phyloP scores from a whole-genome alignment of 2,888 invertebrate species.

The Himalopsyche tibetana region DNA sequence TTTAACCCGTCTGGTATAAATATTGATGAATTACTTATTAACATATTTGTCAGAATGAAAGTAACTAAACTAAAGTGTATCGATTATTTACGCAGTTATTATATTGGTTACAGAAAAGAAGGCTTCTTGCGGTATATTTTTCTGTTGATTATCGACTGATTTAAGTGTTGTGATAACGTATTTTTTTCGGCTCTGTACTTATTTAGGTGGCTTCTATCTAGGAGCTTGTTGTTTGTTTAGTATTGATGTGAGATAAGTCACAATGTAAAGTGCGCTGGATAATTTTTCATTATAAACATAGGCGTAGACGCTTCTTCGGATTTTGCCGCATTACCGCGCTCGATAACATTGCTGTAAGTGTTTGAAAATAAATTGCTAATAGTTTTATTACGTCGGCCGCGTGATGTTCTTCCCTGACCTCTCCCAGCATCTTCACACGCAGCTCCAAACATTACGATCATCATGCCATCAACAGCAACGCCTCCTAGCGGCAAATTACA shows the following conservation, averaged over 20 bases:
- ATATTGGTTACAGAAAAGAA: too few species aligned
- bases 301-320: neutral
- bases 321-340: neutral
- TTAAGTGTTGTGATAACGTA: too few species aligned
- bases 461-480: constrained; percentile 69
- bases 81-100: too few species aligned
- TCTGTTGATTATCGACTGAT: too few species aligned
- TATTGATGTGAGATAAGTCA: neutral
- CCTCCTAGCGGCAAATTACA: constrained; percentile 78
- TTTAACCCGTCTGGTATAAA: too few species aligned
- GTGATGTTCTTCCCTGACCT: constrained; percentile 35
- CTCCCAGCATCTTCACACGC: constrained; percentile 49
- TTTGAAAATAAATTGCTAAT: constrained; percentile 26
- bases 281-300: neutral
- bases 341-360: neutral
- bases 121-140: too few species aligned
- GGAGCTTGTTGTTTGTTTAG: neutral
- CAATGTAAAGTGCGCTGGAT: neutral
- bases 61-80: too few species aligned
- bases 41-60: too few species aligned
- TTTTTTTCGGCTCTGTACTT: too few species aligned
- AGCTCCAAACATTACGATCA: constrained; percentile 61
- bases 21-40: too few species aligned
- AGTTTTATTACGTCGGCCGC: constrained; percentile 41
- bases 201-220: too few species aligned